These are phyloP conservation scores for Phasia obesa DNA, from an alignment of 2,888 invertebrate genomes.

Conservation along the genomic window DNA sequence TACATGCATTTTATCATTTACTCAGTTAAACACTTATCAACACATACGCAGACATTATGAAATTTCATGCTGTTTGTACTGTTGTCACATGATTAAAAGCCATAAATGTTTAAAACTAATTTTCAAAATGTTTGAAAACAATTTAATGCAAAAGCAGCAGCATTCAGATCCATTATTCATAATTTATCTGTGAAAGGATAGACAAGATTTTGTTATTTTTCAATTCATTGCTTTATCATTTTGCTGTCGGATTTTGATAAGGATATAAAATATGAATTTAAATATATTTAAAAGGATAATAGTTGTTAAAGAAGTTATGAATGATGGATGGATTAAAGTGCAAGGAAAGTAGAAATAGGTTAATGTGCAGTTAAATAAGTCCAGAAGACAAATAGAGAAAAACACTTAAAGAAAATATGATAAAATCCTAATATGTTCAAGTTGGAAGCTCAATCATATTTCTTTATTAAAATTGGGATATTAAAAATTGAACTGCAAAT, in stretches of 20 bases:
- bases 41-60: background rate
- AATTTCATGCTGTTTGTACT: slow-evolving; percentile 18
- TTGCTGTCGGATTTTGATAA: background rate
- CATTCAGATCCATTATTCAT: slow-evolving; percentile 50
- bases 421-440: too few species aligned
- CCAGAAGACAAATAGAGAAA: too few species aligned
- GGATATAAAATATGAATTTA: background rate
- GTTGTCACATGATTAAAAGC: slow-evolving; percentile 36
- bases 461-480: too few species aligned
- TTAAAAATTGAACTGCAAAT: too few species aligned
- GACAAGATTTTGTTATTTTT: slow-evolving; percentile 23
- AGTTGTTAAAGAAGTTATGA: background rate
- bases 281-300: background rate
- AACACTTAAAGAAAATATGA: too few species aligned
- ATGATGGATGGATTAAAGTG: background rate
- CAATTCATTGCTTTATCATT: background rate
- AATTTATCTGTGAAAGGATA: slow-evolving; percentile 16
- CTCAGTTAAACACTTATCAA: slow-evolving; percentile 13
- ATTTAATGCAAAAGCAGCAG: slow-evolving; percentile 12
- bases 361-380: background rate
- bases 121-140: background rate
- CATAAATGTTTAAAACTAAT: slow-evolving; percentile 36
- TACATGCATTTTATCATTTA: slow-evolving; percentile 6
- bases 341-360: background rate
- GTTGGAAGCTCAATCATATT: too few species aligned